Percentiles rank a stretch among this genome's conserved stretches.
phyloP scores from a whole-genome alignment of 2,797 vertebrate genomes.

The Alcedo atthis region DNA sequence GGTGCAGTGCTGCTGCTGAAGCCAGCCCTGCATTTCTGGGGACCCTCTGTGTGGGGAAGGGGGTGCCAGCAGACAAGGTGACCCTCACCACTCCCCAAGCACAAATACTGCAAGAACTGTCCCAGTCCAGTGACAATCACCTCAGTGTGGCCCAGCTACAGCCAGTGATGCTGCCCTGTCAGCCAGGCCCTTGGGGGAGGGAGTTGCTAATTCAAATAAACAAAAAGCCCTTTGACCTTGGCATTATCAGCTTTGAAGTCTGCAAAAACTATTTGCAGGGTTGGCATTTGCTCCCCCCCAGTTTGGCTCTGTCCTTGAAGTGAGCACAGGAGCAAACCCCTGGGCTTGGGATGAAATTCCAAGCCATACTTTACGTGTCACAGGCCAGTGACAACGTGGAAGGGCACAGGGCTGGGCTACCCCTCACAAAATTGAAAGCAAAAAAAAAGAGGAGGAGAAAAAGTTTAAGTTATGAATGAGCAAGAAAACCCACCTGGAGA shows the following conservation, averaged over 20 bases:
- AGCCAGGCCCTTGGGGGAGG: background rate
- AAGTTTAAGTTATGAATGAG: background rate
- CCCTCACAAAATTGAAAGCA: background rate
- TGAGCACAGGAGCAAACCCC: background rate
- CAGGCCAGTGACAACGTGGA: accelerated
- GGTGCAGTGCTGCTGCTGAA: background rate
- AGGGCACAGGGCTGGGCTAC: background rate
- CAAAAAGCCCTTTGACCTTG: background rate
- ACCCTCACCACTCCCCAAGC: background rate
- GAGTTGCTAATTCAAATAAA: background rate
- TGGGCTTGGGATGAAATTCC: background rate
- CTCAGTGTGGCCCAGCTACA: background rate
- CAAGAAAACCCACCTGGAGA: background rate
- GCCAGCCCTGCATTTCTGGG: background rate
- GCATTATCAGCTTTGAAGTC: background rate
- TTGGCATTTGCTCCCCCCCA: background rate
- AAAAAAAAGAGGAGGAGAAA: background rate
- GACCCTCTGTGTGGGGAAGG: background rate
- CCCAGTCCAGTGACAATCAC: background rate
- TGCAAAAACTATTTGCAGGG: background rate
- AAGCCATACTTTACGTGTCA: background rate
- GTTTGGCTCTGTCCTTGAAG: background rate
- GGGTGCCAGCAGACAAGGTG: background rate
- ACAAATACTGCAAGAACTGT: background rate
- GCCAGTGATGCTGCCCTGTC: background rate